phyloP scores from a whole-genome alignment of 2,113 vertebrate species.

The Rhinolophus ferrumequinum region DNA sequence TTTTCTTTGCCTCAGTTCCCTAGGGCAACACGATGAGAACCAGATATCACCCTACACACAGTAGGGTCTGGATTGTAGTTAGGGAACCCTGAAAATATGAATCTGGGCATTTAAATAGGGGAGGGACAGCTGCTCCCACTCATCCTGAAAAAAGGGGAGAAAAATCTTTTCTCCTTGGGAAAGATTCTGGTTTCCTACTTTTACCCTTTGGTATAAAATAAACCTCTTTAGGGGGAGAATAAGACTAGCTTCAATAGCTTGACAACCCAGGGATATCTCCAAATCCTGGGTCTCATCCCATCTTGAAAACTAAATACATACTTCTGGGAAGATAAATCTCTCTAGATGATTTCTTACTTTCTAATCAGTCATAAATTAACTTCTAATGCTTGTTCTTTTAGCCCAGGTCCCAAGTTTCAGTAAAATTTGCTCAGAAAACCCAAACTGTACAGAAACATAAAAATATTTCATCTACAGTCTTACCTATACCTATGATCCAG shows the following conservation, averaged over 20 bases:
- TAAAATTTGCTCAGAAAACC: conserved; percentile 1
- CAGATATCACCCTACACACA: neutral
- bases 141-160: neutral
- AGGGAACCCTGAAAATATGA: neutral
- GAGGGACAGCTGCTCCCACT: neutral
- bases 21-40: neutral
- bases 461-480: neutral
- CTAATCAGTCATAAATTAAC: neutral
- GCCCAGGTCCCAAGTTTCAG: neutral
- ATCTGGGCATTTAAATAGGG: neutral
- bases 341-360: neutral
- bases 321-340: neutral
- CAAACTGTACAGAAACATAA: conserved; percentile 17
- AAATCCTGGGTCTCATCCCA: neutral
- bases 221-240: neutral
- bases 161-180: neutral
- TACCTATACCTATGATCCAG: neutral
- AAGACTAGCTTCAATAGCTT: neutral
- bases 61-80: neutral
- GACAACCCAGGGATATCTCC: neutral
- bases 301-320: neutral
- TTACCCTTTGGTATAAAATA: neutral
- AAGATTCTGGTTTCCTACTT: neutral
- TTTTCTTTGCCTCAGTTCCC: conserved; percentile 36
- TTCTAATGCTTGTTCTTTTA: conserved; percentile 14